Base-by-base conservation (phyloP, 1,140 invertebrate species). In the Kradibia gibbosae region DNA sequence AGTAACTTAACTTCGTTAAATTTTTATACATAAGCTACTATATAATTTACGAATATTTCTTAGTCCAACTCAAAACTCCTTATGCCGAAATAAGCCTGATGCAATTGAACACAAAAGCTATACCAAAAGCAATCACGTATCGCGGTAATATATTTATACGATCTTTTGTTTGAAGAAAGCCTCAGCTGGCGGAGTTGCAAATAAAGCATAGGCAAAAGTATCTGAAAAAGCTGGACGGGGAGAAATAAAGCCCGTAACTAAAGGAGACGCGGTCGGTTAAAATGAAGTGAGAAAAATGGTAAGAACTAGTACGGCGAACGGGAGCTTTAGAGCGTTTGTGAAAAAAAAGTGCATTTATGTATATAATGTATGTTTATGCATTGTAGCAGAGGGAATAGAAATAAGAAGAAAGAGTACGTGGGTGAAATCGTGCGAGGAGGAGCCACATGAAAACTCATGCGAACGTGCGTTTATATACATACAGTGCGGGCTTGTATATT, bases 391-490 rank as follows among this genome's bases (percentile, higher is more conserved):
- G 17, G 28, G 25, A 13, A 34, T 20, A 71, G 39, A 25, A 34
- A 25, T 7, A n/a, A 39, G 65, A 17, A 28, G 11, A 15, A 3
- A 3, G 42, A 11, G 1, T 20, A 34, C 13, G 71, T 28, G 71
- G 71, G 71, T 53, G 39, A 72, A 60, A 34, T 62, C 22, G 36
- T 36, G 53, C 53, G 50, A 36, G 36, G 50, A 36, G 36, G 8
- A 28, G 34, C 7, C 53, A 73, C 72, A 42, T 39, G 74, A 76
- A 76, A 76, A 62, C 74, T 62, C 45, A 76, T 76, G 74, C 36
- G 72, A 28, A 5, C 17, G 36, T 42, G 13, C 72, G 17, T n/a
- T 31, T 55, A 15, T 28, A 15, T 5, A 22, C 13, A 31, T 20
- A 3, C 11, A 3, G 72, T 62, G 55, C 10, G 28, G n/a, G 11